Percentiles rank a stretch among this genome's conserved stretches.
These are phyloP conservation scores for Epizoanthus ramosus DNA, from an alignment of 92 coral and sea anemone species.

Conservation along the genomic window DNA sequence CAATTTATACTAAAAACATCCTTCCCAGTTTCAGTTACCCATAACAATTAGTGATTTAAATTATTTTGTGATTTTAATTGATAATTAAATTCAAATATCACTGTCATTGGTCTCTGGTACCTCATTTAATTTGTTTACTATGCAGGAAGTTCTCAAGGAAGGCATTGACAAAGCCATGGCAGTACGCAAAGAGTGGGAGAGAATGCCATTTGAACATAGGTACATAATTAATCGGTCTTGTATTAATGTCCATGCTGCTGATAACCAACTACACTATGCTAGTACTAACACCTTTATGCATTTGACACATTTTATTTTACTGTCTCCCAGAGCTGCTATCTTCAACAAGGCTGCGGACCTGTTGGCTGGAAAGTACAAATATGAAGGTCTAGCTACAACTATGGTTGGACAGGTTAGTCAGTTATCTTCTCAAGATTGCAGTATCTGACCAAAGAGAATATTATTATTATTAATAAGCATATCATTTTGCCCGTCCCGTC, in stretches of 20 bases:
- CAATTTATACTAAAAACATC: no score
- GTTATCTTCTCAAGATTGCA: no score
- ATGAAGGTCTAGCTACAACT: conserved; percentile 76
- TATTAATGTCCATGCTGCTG: neutral
- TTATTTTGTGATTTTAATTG: neutral
- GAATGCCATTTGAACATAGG: conserved; percentile 85
- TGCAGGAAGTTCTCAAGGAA: conserved; percentile 69
- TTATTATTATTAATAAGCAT: no score
- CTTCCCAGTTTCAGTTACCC: no score
- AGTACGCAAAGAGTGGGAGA: conserved; percentile 90
- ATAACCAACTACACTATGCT: neutral
- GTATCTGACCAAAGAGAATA: no score
- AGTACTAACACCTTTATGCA: neutral
- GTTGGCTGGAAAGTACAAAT: conserved; percentile 81
- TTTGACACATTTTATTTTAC: neutral
- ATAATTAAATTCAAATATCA: no score
- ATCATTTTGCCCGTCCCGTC: no score
- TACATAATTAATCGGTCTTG: neutral
- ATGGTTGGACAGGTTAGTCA: conserved; percentile 96
- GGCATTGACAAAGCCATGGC: conserved; percentile 83
- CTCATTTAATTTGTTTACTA: neutral
- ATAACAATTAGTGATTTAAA: neutral
- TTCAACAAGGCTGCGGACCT: conserved; percentile 81
- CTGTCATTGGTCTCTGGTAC: no score
- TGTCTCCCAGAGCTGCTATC: conserved; percentile 70